Evolutionary conservation across 2,113 vertebrate species (phyloP).

Genomic region (Diphyllodes magnificus): DNA sequence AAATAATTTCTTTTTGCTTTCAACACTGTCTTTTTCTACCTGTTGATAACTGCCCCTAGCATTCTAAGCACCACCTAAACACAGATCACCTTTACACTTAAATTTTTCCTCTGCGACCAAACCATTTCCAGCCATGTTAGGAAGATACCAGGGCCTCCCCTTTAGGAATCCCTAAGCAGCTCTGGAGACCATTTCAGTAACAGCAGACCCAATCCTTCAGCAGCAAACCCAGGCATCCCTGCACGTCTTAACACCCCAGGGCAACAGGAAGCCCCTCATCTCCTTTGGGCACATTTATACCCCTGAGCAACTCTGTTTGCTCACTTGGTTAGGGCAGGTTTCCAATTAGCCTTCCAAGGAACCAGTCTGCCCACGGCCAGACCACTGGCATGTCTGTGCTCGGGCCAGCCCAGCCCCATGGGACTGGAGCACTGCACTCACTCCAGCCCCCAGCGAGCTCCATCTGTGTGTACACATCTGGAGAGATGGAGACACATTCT

Average conservation of each 20-base stretch:
- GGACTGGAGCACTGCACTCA: not conserved
- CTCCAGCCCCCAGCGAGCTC: not conserved
- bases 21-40: not conserved
- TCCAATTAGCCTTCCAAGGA: not conserved
- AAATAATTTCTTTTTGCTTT: not conserved
- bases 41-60: not conserved
- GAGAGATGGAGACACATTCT: not conserved
- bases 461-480: not conserved
- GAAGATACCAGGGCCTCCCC: not conserved
- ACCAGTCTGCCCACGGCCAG: not conserved
- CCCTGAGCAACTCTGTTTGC: not conserved
- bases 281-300: not conserved
- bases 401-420: fast-evolving
- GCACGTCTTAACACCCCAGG: not conserved
- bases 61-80: not conserved
- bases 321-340: not conserved
- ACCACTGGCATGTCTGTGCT: not conserved
- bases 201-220: not conserved
- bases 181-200: not conserved
- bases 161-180: not conserved
- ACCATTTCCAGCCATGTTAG: not conserved
- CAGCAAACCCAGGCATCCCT: not conserved
- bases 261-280: not conserved
- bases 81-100: not conserved
- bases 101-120: not conserved